phyloP scores from a whole-genome alignment of 37 sponge, comb jelly and placozoan species.

The Geodia barretti region DNA sequence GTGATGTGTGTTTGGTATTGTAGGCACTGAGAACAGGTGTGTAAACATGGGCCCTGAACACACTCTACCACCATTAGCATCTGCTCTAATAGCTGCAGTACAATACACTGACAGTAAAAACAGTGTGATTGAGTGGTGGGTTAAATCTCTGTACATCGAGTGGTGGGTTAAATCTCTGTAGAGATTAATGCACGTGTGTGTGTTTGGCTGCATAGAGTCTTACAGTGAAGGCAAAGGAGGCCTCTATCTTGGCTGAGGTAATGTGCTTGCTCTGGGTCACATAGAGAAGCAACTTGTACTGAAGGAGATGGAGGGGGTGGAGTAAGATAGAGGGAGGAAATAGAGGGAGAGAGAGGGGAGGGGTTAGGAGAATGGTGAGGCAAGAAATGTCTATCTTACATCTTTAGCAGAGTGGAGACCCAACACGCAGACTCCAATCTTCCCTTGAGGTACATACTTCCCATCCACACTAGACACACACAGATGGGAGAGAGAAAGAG shows the following conservation, averaged over 20 bases:
- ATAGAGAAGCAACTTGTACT: constrained; percentile 91
- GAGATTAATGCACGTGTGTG: constrained; percentile 9
- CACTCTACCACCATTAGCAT: too few species aligned
- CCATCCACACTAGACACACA: constrained; percentile 69
- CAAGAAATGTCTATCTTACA: constrained; percentile 23
- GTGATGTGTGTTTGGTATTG: neutral
- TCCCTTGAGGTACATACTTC: constrained; percentile 81
- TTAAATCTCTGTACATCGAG: neutral
- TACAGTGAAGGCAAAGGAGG: constrained; percentile 75
- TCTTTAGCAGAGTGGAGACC: constrained; percentile 65
- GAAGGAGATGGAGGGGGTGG: neutral
- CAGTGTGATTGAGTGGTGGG: neutral
- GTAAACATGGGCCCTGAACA: too few species aligned
- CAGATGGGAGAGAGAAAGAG: neutral
- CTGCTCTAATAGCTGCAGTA: too few species aligned
- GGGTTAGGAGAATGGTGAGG: neutral
- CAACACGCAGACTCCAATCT: constrained; percentile 81
- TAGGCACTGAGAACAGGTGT: too few species aligned
- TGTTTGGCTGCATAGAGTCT: constrained; percentile 21
- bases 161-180: neutral
- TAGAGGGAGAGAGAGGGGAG: neutral
- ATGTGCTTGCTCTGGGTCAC: constrained; percentile 70
- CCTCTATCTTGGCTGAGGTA: constrained; percentile 64
- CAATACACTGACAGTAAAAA: neutral
- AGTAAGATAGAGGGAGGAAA: neutral